A percentile compares a stretch with the other conserved stretches of the same genome.
Evolutionary conservation across 2,113 vertebrate species (phyloP).

Genomic region (zebrafish (Danio rerio)): GRCz12tu NC_133188.1:7846001-7846500

Average conservation of each 20-base stretch:
- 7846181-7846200: neutral
- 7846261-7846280: slow-evolving; percentile 51
- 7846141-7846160: no score
- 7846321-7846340: slow-evolving; percentile 54
- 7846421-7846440: neutral
- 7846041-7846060: slow-evolving; percentile 49
- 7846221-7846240: neutral
- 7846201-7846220: no score
- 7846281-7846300: slow-evolving; percentile 38
- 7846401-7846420: slow-evolving; percentile 50
- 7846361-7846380: slow-evolving; percentile 43
- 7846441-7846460: neutral
- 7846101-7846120: slow-evolving; percentile 50
- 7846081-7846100: slow-evolving; percentile 47
- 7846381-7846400: slow-evolving; percentile 50
- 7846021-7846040: slow-evolving; percentile 53
- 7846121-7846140: slow-evolving; percentile 25
- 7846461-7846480: neutral
- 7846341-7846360: slow-evolving; percentile 57
- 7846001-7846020: neutral
- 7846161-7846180: neutral
- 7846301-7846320: slow-evolving; percentile 44
- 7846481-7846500: no score
- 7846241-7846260: neutral
- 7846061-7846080: slow-evolving; percentile 50